Evolutionary conservation across 2,888 invertebrate species (phyloP).

Genomic region (Leucophora obtusa): DNA sequence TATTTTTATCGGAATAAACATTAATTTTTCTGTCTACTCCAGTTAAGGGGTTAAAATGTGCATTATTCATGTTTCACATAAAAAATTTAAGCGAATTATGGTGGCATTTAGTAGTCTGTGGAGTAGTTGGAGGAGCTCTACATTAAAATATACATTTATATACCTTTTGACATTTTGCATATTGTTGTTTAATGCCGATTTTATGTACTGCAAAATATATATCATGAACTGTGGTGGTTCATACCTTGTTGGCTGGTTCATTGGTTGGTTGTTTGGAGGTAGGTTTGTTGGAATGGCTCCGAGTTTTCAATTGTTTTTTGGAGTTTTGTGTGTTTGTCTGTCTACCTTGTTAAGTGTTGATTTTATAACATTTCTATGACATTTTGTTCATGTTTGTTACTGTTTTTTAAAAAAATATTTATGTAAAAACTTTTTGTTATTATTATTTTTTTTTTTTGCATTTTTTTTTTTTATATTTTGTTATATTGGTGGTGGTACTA

Average conservation of each 20-base stretch:
- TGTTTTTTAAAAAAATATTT: constrained; percentile 23
- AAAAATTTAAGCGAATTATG: neutral
- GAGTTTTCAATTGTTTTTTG: neutral
- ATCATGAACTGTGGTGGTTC: neutral
- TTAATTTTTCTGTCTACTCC: no score
- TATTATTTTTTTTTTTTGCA: constrained; percentile 8
- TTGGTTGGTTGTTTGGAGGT: neutral
- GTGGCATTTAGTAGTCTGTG: constrained; percentile 51
- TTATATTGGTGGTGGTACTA: constrained; percentile 19
- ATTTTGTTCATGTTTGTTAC: constrained; percentile 54
- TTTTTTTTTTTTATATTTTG: constrained; percentile 60
- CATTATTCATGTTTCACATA: neutral
- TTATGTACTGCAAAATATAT: neutral
- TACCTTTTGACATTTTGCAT: constrained; percentile 55
- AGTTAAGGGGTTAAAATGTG: neutral
- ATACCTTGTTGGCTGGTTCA: neutral
- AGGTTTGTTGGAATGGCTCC: neutral
- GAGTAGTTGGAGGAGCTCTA: constrained; percentile 6
- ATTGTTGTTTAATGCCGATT: neutral
- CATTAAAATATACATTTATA: constrained; percentile 66
- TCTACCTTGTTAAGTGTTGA: constrained; percentile 44
- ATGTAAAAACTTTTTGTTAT: constrained; percentile 43
- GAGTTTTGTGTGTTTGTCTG: constrained; percentile 11
- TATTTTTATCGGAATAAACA: no score
- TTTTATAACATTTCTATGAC: constrained; percentile 63